Base-by-base conservation (phyloP, 2,888 invertebrate genomes). In the Mechanitis mazaeus region DNA sequence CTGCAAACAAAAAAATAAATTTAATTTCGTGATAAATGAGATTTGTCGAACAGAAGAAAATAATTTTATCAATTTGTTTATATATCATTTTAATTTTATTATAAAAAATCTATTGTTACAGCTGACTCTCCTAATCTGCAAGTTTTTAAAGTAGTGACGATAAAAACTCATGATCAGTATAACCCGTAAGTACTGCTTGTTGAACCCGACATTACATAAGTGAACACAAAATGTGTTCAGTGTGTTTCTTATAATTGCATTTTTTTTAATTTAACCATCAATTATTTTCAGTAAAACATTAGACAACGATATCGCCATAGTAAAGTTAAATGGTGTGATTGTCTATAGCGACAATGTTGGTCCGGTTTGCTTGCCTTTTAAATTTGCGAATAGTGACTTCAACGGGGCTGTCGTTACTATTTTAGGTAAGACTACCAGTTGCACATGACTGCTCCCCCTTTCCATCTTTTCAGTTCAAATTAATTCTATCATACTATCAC, bases 361-460 rank as follows among this genome's bases (percentile, higher is more conserved):
- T 0, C 93, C 94, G 0, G 92, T 81, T 33, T 94, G 94, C 71
- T 74, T 94, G 50, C 94, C 94, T 0, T 94, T 94, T 76, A 85
- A 84, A 59, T 91, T 66, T 58, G 42, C 6, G 0, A 69, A 64
- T 53, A 62, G 58, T 0, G 69, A 78, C 66, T 81, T 91, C 20
- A 71, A 74, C 3, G 85, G 84, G 1, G 57, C 69, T 2, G 73
- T 66, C 11, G 86, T 91, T 0, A 87, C 85, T n/a, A 74, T 84
- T 31, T 66, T 91, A 60, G 92, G 92, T 92, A 76, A 75, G 54
- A 54, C 3, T 9, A 35, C 3, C 5, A n/a, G 3, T 50, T 20
- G 50, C 20, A 6, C 0, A 20, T 5, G 2, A 9, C 9, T 42
- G 6, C 11, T 42, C 11, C 9, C 0, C 9, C 42, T 3, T 7